A percentile compares a stretch with the other conserved stretches of the same genome.
Evolutionary conservation across 1,140 invertebrate species (phyloP).

Genomic region (Lasaia peninsularis): DNA sequence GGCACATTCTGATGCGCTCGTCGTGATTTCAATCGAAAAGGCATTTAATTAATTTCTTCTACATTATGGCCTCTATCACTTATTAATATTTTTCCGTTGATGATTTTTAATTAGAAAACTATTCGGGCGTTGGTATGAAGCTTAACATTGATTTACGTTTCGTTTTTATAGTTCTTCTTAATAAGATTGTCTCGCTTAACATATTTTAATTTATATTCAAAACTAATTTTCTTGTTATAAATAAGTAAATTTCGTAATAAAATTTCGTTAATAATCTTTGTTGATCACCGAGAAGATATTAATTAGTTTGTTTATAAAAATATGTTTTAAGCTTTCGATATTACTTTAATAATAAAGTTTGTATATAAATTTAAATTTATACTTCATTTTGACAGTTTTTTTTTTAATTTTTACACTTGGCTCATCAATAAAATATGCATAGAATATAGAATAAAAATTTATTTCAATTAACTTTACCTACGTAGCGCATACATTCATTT

Average conservation of each 20-base stretch:
- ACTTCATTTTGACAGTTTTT: no score
- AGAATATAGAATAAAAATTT: no score
- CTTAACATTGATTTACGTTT: slow-evolving; percentile 27
- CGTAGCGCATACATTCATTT: no score
- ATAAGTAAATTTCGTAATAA: background rate
- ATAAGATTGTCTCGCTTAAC: slow-evolving; percentile 27
- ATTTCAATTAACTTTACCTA: no score
- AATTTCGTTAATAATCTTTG: background rate
- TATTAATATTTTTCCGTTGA: slow-evolving; percentile 41
- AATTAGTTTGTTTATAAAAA: background rate
- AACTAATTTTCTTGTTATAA: slow-evolving; percentile 8
- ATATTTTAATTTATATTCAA: slow-evolving; percentile 4
- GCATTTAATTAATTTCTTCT: slow-evolving; percentile 69
- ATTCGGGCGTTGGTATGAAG: slow-evolving; percentile 21
- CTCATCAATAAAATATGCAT: no score
- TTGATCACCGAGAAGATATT: background rate
- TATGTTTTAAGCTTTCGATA: background rate
- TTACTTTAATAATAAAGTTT: no score
- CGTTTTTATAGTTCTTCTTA: slow-evolving; percentile 33
- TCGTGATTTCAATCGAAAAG: slow-evolving; percentile 59
- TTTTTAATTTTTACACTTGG: no score
- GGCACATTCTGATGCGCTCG: slow-evolving; percentile 47
- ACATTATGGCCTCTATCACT: slow-evolving; percentile 54
- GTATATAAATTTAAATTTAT: no score
- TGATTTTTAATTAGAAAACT: slow-evolving; percentile 39